Conservation (phyloP, 2,797 vertebrate genomes). For the Arctocebus calabarensis region DNA sequence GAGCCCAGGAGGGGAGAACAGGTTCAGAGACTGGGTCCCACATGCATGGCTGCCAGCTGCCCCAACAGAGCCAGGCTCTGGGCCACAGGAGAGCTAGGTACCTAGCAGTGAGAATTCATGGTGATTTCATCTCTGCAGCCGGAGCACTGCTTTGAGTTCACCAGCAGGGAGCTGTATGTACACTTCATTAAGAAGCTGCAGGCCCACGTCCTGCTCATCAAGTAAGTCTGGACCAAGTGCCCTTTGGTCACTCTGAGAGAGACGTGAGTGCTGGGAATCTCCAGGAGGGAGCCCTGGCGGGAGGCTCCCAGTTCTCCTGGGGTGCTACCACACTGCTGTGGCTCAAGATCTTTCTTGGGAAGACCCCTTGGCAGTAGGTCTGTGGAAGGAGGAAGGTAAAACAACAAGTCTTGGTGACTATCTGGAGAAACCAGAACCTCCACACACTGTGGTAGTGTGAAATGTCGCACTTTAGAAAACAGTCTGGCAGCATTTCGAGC, state of each 20-base stretch:
- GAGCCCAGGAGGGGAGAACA: neutral
- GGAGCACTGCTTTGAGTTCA: constrained; percentile 11
- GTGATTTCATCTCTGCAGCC: constrained; percentile 71
- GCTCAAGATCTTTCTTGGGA: neutral
- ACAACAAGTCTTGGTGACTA: rapidly evolving
- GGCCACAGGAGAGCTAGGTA: rapidly evolving
- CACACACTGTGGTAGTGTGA: rapidly evolving
- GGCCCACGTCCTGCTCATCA: constrained; percentile 88
- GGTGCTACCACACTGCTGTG: rapidly evolving
- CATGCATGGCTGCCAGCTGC: neutral
- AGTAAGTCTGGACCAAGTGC: constrained; percentile 87
- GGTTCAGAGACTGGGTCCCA: neutral
- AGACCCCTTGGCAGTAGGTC: too few species aligned
- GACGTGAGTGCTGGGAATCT: rapidly evolving
- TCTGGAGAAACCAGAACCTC: rapidly evolving
- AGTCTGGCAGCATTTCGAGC: neutral
- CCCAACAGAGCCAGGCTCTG: neutral
- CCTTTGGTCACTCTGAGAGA: neutral
- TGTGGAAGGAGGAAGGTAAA: neutral
- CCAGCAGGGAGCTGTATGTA: constrained; percentile 85
- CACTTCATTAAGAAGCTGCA: constrained; percentile 86
- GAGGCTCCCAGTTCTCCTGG: neutral
- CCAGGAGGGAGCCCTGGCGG: neutral
- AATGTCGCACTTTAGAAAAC: neutral
- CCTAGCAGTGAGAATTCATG: rapidly evolving